These are phyloP conservation scores for Myotis yumanensis DNA, from an alignment of 2,113 vertebrate genomes.

Conservation along the genomic window DNA sequence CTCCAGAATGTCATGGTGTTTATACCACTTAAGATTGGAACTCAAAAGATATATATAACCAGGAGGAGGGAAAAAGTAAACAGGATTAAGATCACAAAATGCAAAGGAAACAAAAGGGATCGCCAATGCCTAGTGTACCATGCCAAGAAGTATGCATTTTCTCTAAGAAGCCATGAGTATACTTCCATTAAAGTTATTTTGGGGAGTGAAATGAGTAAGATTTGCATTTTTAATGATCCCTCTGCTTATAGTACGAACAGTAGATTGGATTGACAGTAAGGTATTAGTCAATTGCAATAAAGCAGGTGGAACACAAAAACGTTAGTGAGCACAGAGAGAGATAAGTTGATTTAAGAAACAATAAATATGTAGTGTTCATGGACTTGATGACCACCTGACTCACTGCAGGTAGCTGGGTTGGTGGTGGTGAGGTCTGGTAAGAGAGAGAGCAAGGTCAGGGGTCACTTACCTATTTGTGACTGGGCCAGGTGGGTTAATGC, in stretches of 20 bases:
- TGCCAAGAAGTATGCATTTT: neutral
- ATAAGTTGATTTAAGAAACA: neutral
- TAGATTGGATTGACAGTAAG: neutral
- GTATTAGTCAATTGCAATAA: neutral
- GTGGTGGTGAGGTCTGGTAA: no score
- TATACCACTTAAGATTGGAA: neutral
- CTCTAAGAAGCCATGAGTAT: neutral
- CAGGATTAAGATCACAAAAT: neutral
- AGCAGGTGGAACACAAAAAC: neutral
- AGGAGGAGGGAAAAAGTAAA: neutral
- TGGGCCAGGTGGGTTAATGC: no score
- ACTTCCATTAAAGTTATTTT: constrained; percentile 24
- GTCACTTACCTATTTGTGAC: neutral
- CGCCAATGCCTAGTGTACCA: no score
- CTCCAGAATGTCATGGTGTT: neutral
- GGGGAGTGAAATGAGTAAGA: neutral
- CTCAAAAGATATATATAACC: neutral
- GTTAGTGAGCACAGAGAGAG: neutral
- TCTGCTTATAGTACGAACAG: neutral
- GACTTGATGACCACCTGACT: neutral
- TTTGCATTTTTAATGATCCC: constrained; percentile 60
- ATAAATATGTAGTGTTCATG: neutral
- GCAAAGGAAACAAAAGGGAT: no score
- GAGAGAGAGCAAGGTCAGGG: neutral
- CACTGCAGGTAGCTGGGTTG: neutral